Evolutionary conservation across 2,888 invertebrate species (phyloP), one percentile per base, ranked within the genome.

Genomic region (Sinodicranocentrus sp.): DNA sequence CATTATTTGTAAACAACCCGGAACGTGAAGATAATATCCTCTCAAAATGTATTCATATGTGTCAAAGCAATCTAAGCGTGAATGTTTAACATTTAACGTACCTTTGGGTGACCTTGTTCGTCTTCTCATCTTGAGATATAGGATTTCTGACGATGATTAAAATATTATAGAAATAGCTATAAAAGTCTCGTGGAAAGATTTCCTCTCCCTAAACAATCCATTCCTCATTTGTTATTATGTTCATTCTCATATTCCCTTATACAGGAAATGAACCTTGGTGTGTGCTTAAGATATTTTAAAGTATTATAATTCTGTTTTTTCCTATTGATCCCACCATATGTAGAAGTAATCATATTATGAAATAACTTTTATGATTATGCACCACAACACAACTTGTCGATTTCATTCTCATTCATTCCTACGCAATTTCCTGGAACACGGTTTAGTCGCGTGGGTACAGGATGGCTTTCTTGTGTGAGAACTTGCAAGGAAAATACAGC

Each of bases 71-170:
- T 6, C n/a, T 52, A n/a, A 52, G 5, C 3, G n/a, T 52, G n/a
- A 52, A 52, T n/a, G 52, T 13, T 13, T 52, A 5, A 13, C n/a
- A 15, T n/a, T 28, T 26, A 8, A 28, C 83, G 57, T 84, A 85
- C 85, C 85, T 84, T 85, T 84, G n/a, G 86, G 86, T 67, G 86
- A 86, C 78, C 78, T 86, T 59, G 80, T 84, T 70, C 84, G 71
- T 78, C 84, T 84, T 77, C 79, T 82, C 86, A 86, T 86, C 63
- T 80, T 71, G 8, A 21, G 10, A 33, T 10, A 5, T 3, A 33
- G 3, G 33, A 6, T 33, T 3, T 33, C 33, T 10, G 3, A 10
- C 5, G 33, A 33, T 10, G 33, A 33, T 33, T 33, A 33, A 33
- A 33, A 33, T 33, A 6, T 10, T 6, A 3, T 33, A 3, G 33